A percentile compares a stretch with the other conserved stretches of the same genome.
Conservation (phyloP, 1,140 invertebrate species). For the Rhopalosiphum padi region DNA sequence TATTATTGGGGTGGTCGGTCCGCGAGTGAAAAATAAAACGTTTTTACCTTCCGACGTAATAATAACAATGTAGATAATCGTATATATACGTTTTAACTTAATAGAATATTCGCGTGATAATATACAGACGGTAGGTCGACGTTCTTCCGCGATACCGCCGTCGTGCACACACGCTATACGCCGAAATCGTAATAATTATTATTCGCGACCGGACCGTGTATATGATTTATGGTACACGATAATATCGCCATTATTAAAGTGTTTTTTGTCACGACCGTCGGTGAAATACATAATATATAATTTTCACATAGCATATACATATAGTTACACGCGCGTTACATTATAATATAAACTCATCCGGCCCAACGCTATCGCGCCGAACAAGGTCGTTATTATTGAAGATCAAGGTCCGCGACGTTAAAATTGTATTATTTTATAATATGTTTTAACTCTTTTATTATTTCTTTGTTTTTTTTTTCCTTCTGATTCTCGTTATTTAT, state of each 20-base stretch:
- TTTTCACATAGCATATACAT: neutral
- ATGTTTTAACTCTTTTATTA: neutral
- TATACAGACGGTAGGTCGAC: neutral
- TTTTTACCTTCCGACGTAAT: neutral
- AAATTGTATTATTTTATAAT: neutral
- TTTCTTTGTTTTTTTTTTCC: neutral
- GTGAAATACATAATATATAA: neutral
- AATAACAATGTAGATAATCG: neutral
- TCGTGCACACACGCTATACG: neutral
- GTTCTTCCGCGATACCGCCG: neutral
- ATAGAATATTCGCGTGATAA: neutral
- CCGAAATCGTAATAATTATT: neutral
- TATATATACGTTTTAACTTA: accelerated
- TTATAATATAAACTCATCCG: neutral
- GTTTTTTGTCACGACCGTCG: neutral
- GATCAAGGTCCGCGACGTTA: neutral
- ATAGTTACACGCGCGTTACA: neutral
- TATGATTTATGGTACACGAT: neutral
- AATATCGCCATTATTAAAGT: neutral
- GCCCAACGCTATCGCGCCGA: neutral
- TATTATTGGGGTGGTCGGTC: neutral
- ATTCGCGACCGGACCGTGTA: neutral
- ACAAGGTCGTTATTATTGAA: neutral
- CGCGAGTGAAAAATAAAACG: neutral
- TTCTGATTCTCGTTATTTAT: neutral